These are phyloP conservation scores for Achatina immaculata DNA, from an alignment of 1,140 invertebrate species.

Conservation along the genomic window DNA sequence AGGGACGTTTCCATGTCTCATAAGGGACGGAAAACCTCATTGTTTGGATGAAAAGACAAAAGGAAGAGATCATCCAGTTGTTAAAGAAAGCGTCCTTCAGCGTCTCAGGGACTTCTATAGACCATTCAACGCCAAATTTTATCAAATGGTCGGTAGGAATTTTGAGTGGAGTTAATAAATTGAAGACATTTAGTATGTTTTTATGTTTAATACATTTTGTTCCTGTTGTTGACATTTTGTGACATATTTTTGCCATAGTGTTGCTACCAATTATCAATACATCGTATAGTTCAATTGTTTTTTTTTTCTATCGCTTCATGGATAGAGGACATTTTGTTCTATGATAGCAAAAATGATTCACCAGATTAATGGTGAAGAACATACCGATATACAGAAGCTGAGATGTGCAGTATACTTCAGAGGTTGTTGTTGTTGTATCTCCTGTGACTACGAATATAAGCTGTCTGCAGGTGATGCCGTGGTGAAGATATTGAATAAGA, in stretches of 20 bases:
- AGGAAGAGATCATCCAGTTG: constrained; percentile 88
- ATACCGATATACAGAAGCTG: no score
- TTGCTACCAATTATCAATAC: no score
- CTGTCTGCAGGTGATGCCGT: no score
- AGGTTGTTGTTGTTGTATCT: no score
- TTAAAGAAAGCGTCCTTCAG: constrained; percentile 80
- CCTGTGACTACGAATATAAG: no score
- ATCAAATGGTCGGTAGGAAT: constrained; percentile 87
- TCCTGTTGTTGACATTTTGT: neutral
- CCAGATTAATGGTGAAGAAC: no score
- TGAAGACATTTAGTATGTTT: neutral
- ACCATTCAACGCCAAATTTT: constrained; percentile 92
- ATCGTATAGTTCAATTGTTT: no score
- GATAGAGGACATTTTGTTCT: no score
- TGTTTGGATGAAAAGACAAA: constrained; percentile 91
- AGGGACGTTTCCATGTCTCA: constrained; percentile 89
- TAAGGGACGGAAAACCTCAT: constrained; percentile 83
- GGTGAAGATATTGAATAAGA: no score
- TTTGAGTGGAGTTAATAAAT: constrained; percentile 81
- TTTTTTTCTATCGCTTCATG: no score
- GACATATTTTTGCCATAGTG: neutral
- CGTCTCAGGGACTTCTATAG: constrained; percentile 88
- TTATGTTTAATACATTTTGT: neutral
- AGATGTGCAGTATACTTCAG: no score
- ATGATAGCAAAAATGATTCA: no score